phyloP scores from a whole-genome alignment of 2,113 vertebrate species.

The Diadophis punctatus region DNA sequence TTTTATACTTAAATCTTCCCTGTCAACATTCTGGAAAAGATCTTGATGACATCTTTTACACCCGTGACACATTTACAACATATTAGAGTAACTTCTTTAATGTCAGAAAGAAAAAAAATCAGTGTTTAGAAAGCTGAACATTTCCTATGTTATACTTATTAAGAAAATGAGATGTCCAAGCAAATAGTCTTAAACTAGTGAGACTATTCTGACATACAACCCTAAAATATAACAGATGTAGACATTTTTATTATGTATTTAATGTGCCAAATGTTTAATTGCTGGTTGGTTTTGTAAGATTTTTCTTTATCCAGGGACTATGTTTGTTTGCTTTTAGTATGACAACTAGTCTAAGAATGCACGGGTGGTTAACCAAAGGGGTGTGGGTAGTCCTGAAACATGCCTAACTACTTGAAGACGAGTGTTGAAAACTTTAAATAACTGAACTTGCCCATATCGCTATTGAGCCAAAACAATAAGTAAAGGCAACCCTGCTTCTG shows the following conservation, averaged over 20 bases:
- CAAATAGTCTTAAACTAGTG: background rate
- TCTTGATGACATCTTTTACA: background rate
- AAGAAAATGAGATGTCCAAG: background rate
- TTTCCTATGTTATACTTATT: background rate
- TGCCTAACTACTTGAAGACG: slow-evolving; percentile 28
- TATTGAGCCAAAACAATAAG: background rate
- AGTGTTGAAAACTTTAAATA: slow-evolving; percentile 32
- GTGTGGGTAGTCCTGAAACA: slow-evolving; percentile 21
- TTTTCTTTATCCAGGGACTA: slow-evolving; percentile 47
- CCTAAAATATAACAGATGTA: background rate
- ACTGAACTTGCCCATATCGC: background rate
- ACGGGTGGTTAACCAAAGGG: slow-evolving; percentile 36
- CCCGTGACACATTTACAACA: background rate
- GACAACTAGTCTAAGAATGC: slow-evolving; percentile 66
- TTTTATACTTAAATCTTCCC: background rate
- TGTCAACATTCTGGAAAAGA: background rate
- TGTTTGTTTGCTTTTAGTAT: slow-evolving; percentile 62
- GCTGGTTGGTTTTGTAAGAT: slow-evolving; percentile 53
- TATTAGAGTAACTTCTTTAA: background rate
- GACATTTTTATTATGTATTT: background rate
- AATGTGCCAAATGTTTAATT: slow-evolving; percentile 41
- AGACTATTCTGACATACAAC: background rate
- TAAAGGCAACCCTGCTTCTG: background rate
- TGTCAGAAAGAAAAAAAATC: background rate
- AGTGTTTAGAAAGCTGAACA: background rate